A percentile compares a stretch with the other conserved stretches of the same genome.
Evolutionary conservation across 2,797 vertebrate genomes (phyloP).

Genomic region (Austrolebias charrua): DNA sequence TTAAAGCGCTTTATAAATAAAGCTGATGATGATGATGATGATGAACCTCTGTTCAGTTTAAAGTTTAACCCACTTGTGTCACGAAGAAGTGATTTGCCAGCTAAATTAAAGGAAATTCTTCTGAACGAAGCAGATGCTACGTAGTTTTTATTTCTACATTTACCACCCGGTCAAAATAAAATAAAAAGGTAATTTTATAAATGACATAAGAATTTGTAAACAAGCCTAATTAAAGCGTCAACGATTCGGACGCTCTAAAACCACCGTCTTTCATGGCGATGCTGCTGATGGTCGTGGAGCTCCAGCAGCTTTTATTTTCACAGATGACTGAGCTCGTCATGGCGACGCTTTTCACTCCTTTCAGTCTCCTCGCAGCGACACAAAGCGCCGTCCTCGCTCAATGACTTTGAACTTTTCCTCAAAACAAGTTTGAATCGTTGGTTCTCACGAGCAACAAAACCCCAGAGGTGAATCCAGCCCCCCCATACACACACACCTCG

Average conservation of each 20-base stretch:
- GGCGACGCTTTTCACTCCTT: constrained; percentile 75
- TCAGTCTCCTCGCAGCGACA: constrained; percentile 70
- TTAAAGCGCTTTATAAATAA: no score
- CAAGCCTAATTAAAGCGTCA: background rate
- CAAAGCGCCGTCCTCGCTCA: constrained; percentile 72
- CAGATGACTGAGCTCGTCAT: constrained; percentile 84
- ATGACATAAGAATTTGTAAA: no score
- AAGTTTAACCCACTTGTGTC: no score
- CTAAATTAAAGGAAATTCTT: no score
- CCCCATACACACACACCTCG: constrained; percentile 64
- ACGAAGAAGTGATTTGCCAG: no score
- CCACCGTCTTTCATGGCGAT: constrained; percentile 71
- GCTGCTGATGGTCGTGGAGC: constrained; percentile 76
- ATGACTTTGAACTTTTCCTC: constrained; percentile 76
- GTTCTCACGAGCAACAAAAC: constrained; percentile 76
- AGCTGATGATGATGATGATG: no score
- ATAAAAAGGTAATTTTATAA: no score
- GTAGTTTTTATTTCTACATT: no score
- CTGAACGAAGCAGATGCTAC: no score
- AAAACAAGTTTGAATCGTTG: constrained; percentile 70
- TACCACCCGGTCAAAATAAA: no score
- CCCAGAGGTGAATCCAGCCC: constrained; percentile 74
- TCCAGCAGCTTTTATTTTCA: constrained; percentile 76
- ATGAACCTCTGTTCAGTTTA: no score
- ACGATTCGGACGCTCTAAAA: constrained; percentile 47